These are phyloP conservation scores for Psix sp. DNA, from an alignment of 1,140 invertebrate genomes.

Conservation along the genomic window DNA sequence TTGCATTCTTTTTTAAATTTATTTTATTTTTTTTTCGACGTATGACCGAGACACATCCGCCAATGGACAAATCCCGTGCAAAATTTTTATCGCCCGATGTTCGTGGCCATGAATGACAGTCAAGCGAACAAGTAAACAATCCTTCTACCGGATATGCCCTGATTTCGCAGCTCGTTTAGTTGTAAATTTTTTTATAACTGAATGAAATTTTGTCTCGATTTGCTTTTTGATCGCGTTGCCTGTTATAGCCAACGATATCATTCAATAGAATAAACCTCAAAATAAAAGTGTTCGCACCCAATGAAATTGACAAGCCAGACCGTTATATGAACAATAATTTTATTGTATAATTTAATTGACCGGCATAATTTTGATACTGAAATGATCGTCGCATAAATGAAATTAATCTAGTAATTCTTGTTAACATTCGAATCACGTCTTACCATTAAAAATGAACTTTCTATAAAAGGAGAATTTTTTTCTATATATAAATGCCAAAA, in stretches of 20 bases:
- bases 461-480: no score
- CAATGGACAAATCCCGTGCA: slow-evolving; percentile 39
- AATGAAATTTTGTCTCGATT: slow-evolving; percentile 33
- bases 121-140: slow-evolving; percentile 43
- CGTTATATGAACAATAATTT: slow-evolving; percentile 3
- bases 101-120: slow-evolving; percentile 40
- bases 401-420: no score
- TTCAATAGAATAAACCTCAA: slow-evolving; percentile 30
- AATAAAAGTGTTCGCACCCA: slow-evolving; percentile 38
- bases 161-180: slow-evolving; percentile 43
- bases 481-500: no score
- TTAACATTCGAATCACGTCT: no score
- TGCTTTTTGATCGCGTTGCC: slow-evolving; percentile 27
- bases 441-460: no score
- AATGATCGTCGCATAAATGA: no score
- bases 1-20: slow-evolving; percentile 21
- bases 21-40: slow-evolving; percentile 16
- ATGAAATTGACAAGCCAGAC: slow-evolving; percentile 35
- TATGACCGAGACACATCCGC: slow-evolving; percentile 29
- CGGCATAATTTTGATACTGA: no score
- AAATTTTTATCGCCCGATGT: slow-evolving; percentile 53
- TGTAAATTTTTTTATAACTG: slow-evolving; percentile 49
- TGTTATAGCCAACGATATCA: slow-evolving; percentile 35
- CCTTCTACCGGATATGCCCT: slow-evolving; percentile 36
- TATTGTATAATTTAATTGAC: no score